phyloP scores from a whole-genome alignment of 2,797 vertebrate genomes.

The Cirrhinus mrigala region DNA sequence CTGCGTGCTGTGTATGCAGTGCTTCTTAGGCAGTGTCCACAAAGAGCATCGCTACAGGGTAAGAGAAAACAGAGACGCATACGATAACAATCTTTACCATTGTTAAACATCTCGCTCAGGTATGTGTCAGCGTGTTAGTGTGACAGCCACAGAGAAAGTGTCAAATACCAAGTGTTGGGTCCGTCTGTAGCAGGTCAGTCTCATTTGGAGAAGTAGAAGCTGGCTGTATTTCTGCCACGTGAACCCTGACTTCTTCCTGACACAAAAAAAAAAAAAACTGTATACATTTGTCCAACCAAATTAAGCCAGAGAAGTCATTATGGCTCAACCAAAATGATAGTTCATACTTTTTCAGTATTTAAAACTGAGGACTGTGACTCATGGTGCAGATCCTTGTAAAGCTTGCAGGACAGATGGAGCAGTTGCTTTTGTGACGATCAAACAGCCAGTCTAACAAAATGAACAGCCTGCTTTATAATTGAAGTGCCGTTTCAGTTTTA shows the following conservation, averaged over 20 bases:
- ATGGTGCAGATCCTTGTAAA: neutral
- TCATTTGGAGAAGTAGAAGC: neutral
- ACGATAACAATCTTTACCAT: no score
- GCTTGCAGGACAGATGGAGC: neutral
- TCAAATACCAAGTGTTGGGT: neutral
- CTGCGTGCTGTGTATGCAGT: slow-evolving; percentile 98
- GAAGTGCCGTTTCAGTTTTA: neutral
- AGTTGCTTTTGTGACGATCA: neutral
- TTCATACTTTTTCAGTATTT: neutral
- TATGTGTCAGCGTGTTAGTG: neutral
- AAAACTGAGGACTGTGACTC: neutral
- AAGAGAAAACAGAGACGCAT: slow-evolving; percentile 63
- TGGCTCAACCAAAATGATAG: neutral
- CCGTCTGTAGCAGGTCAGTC: neutral
- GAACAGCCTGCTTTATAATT: neutral
- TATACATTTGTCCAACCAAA: neutral
- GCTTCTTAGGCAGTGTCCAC: slow-evolving; percentile 94
- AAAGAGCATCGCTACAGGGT: slow-evolving; percentile 96
- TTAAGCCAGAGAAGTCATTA: neutral
- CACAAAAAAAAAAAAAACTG: neutral
- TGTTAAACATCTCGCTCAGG: neutral
- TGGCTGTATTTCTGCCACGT: neutral
- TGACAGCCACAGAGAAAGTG: neutral
- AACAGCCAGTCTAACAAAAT: neutral
- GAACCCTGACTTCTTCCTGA: neutral